A percentile compares a stretch with the other conserved stretches of the same genome.
Conservation (phyloP, 2,888 invertebrate species). For the Cephalotes varians region DNA sequence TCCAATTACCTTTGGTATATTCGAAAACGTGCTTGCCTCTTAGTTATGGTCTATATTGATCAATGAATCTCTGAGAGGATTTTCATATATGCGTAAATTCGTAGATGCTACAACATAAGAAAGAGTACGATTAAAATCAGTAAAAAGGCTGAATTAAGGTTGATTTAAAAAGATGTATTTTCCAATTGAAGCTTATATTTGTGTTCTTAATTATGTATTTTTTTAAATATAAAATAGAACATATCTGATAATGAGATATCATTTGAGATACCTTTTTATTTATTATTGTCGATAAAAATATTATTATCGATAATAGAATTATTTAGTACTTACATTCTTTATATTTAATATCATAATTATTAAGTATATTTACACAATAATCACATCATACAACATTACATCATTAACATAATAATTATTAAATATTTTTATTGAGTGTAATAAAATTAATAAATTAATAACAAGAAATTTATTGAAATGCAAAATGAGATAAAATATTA, state of each 20-base stretch:
- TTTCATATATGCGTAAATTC: neutral
- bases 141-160: no score
- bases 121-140: neutral
- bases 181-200: neutral
- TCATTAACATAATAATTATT: neutral
- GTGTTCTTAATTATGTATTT: neutral
- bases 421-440: neutral
- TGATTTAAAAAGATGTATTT: neutral
- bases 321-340: neutral
- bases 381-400: no score
- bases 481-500: neutral
- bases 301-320: neutral
- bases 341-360: neutral
- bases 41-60: conserved; percentile 29
- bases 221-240: neutral
- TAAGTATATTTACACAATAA: neutral
- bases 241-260: neutral
- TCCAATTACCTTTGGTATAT: conserved; percentile 46
- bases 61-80: conserved; percentile 15
- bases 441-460: neutral
- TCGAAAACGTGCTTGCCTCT: conserved; percentile 22
- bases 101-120: neutral
- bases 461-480: neutral
- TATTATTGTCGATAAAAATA: neutral
- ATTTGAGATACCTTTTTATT: neutral